Conservation (phyloP, 2,888 invertebrate species). For the Mythimna lalbum region DNA sequence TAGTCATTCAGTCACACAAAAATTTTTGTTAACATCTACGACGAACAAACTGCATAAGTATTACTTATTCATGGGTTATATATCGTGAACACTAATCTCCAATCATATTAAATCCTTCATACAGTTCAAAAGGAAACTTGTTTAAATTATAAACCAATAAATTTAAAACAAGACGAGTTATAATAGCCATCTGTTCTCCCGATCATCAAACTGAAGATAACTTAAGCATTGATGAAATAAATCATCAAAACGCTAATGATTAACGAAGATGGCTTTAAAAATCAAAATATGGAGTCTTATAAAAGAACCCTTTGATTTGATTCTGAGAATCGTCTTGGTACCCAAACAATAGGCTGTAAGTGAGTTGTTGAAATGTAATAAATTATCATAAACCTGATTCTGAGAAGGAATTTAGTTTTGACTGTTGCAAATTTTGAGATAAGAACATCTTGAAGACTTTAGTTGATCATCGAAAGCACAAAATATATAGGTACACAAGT, state of each 20-base stretch:
- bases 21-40: conserved; percentile 9
- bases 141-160: conserved; percentile 53
- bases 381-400: conserved; percentile 48
- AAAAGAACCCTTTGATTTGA: conserved; percentile 21
- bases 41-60: conserved; percentile 9
- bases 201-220: conserved; percentile 39
- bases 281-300: conserved; percentile 21
- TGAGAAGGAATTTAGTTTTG: conserved; percentile 35
- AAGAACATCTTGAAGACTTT: background rate
- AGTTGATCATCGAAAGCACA: too few relatives aligned
- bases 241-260: conserved; percentile 36
- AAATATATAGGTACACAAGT: too few relatives aligned
- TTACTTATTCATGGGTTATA: conserved; percentile 22
- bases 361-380: conserved; percentile 40
- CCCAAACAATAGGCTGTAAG: conserved; percentile 53
- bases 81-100: conserved; percentile 28
- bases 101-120: conserved; percentile 31
- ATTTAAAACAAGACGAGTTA: conserved; percentile 45
- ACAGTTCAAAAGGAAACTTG: conserved; percentile 40
- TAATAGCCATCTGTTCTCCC: conserved; percentile 51
- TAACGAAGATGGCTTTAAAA: conserved; percentile 24
- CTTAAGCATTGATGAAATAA: conserved; percentile 34
- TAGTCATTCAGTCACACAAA: background rate
- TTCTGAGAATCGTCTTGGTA: conserved; percentile 52
- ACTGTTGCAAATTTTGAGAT: background rate